Base-by-base conservation (phyloP, 2,797 vertebrate species). In the Lerista edwardsae region DNA sequence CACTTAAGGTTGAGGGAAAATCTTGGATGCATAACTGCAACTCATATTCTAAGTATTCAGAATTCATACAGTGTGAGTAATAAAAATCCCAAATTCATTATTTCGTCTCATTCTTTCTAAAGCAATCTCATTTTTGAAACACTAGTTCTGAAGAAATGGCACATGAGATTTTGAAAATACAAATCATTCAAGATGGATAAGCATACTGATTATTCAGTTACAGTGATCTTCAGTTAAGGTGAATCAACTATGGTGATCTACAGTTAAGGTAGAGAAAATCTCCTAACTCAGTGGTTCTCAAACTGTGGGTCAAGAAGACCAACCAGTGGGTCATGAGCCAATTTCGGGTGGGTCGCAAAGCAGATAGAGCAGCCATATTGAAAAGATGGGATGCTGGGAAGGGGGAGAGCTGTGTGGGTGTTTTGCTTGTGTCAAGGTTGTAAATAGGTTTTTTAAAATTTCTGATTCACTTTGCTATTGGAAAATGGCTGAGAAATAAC, bases 121-220 rank as follows among this genome's bases (percentile, higher is more conserved):
- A 44, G 47, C 23, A 27, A 34, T 19, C 23, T 47, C 25, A 34
- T 55, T 64, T 75, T 39, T 8, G 34, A 69, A 39, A 69, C 9
- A 36, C 51, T 14, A 31, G 12, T 75, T 36, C 51, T 82, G 41
- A 65, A 71, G 31, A 67, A 4, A 31, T 83, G 44, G 3, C 36
- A 67, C 67, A 39, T 83, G n/a, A 82, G 34, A 31, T 62, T 82
- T 51, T 75, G 72, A 75, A 65, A 75, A 34, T 51, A 47, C 39
- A 34, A 15, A 51, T 36, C n/a, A 55, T 6, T 65, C 47, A 51
- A 31, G 6, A 55, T 67, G 25, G 44, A 51, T 57, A 29, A 75
- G 29, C 41, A 55, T 11, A 67, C 10, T 23, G 25, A 39, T 67
- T 55, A 29, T 75, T 75, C 39, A 29, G 34, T 41, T 77, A 27